phyloP scores from a whole-genome alignment of 2,113 vertebrate genomes.

The Silurus asotus region DNA sequence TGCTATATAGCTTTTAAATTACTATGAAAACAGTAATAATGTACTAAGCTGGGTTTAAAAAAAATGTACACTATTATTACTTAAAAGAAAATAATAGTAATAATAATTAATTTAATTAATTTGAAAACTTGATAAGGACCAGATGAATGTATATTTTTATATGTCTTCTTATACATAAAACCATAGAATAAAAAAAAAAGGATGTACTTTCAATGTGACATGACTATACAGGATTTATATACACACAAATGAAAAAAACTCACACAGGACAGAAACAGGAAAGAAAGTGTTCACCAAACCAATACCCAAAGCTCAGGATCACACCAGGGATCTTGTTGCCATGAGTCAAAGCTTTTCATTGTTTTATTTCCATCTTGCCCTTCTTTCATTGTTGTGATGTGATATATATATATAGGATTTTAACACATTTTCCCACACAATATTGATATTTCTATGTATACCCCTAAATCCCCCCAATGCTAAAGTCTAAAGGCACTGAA shows the following conservation, averaged over 20 bases:
- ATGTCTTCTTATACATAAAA: too few species aligned
- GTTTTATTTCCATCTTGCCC: not conserved
- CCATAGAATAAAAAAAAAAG: too few species aligned
- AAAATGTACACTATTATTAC: too few species aligned
- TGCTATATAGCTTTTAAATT: too few species aligned
- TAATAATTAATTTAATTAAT: too few species aligned
- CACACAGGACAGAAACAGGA: not conserved
- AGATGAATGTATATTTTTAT: too few species aligned
- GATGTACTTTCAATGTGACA: too few species aligned
- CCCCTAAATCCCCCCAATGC: not conserved
- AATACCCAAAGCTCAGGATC: not conserved
- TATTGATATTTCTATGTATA: slow-evolving; percentile 17
- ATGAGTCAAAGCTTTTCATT: not conserved
- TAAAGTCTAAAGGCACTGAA: not conserved
- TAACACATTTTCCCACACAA: not conserved
- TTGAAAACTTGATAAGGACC: too few species aligned
- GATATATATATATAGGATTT: not conserved
- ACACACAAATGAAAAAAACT: not conserved
- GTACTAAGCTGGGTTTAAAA: too few species aligned
- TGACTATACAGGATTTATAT: too few species aligned
- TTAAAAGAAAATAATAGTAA: too few species aligned
- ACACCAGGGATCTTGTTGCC: not conserved
- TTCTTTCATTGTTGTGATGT: not conserved
- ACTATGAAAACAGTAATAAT: too few species aligned
- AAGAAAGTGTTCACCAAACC: not conserved